These are phyloP conservation scores for Kryptolebias ocellatus DNA, from an alignment of 2,797 vertebrate species.

Conservation along the genomic window DNA sequence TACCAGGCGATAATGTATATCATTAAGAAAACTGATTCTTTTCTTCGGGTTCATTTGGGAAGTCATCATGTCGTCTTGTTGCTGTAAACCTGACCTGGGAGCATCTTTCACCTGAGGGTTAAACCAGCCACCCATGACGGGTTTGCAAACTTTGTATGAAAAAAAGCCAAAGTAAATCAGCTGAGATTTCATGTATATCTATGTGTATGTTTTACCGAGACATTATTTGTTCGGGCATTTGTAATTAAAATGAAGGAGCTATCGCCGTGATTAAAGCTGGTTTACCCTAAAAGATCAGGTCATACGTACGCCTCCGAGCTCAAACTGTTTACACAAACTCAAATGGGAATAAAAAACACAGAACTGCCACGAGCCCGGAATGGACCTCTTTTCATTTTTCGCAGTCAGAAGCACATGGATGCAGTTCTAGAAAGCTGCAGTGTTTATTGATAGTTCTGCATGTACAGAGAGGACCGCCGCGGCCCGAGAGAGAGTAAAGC, in stretches of 20 bases:
- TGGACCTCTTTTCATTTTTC: neutral
- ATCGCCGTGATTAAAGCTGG: neutral
- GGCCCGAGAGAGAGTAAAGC: constrained; percentile 50
- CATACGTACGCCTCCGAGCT: neutral
- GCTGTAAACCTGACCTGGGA: constrained; percentile 39
- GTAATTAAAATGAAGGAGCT: constrained; percentile 26
- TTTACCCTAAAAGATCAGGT: constrained; percentile 10
- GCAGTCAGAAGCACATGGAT: neutral
- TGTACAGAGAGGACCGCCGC: constrained; percentile 60
- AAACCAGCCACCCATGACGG: constrained; percentile 28
- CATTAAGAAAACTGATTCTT: neutral
- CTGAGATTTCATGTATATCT: no score
- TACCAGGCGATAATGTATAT: constrained; percentile 4
- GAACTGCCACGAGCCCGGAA: neutral
- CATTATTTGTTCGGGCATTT: neutral
- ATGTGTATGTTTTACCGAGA: neutral
- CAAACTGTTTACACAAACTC: constrained; percentile 35
- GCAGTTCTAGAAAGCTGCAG: constrained; percentile 55
- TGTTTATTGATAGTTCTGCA: constrained; percentile 67
- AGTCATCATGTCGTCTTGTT: constrained; percentile 2
- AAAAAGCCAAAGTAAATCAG: neutral
- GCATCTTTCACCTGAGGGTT: constrained; percentile 18
- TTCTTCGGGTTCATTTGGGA: constrained; percentile 1
- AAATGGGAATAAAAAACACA: constrained; percentile 53
- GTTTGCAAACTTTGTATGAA: constrained; percentile 49